Conservation (phyloP, 2,888 invertebrate genomes). For the Mythimna ferrago region DNA sequence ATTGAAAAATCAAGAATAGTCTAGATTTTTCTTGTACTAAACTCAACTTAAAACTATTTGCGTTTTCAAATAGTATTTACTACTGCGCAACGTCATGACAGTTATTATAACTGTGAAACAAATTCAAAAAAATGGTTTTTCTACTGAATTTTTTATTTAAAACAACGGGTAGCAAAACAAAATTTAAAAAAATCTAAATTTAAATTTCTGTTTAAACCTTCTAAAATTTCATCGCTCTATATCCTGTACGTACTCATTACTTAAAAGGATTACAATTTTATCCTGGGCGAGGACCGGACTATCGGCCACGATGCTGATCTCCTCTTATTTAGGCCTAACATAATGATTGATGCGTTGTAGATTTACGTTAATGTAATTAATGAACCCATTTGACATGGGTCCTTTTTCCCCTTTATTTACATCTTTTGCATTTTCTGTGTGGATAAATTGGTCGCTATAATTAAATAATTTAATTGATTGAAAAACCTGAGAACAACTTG, state of each 20-base stretch:
- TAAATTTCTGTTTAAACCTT: conserved; percentile 28
- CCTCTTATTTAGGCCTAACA: conserved; percentile 68
- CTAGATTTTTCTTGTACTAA: not conserved
- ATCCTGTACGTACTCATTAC: conserved; percentile 84
- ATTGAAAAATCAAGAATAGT: no score
- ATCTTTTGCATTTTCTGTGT: conserved; percentile 34
- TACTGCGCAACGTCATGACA: not conserved
- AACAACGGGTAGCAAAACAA: not conserved
- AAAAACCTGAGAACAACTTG: rapidly evolving
- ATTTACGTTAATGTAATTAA: conserved; percentile 77
- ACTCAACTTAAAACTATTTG: not conserved
- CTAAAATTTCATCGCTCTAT: conserved; percentile 71
- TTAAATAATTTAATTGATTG: not conserved
- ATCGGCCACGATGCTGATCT: conserved; percentile 79
- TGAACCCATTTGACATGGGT: conserved; percentile 61
- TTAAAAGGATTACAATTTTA: conserved; percentile 90
- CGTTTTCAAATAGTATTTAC: not conserved
- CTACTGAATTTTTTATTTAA: not conserved
- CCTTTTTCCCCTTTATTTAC: conserved; percentile 41
- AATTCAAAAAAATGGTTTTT: not conserved
- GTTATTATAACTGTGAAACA: not conserved
- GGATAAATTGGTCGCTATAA: conserved; percentile 4
- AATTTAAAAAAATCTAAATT: not conserved
- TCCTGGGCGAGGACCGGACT: conserved; percentile 76
- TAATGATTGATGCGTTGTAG: conserved; percentile 82